These are phyloP conservation scores for Climacteris rufus DNA, from an alignment of 2,113 vertebrate genomes.

Conservation along the genomic window DNA sequence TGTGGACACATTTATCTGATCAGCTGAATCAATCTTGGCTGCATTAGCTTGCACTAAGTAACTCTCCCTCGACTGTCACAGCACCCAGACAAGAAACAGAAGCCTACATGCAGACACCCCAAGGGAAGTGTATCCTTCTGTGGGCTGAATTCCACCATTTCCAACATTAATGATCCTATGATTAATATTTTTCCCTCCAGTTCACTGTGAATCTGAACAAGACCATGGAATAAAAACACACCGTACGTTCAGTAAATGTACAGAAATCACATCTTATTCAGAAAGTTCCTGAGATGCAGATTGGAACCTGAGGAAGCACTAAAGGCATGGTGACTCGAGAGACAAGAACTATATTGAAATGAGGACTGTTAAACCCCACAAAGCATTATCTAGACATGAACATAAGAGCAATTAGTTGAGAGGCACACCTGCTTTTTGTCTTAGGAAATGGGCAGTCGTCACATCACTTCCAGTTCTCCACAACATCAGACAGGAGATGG, in stretches of 20 bases:
- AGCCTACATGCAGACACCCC: neutral
- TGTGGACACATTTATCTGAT: neutral
- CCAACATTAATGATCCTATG: neutral
- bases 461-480: neutral
- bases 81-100: neutral
- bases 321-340: neutral
- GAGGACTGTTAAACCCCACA: fast-evolving
- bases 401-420: neutral
- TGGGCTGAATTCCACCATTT: neutral
- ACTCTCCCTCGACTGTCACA: neutral
- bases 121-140: neutral
- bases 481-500: neutral
- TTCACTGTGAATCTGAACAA: neutral
- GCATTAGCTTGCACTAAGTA: neutral
- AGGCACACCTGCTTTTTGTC: neutral
- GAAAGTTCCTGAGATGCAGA: neutral
- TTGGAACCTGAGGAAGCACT: neutral
- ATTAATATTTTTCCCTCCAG: neutral
- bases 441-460: neutral
- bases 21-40: neutral
- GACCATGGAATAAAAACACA: neutral
- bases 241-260: neutral
- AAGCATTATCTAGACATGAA: neutral
- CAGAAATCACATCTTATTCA: neutral
- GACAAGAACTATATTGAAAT: neutral